A percentile compares a stretch with the other conserved stretches of the same genome.
Conservation (phyloP, 2,888 invertebrate species). For the Cistogaster globosa region DNA sequence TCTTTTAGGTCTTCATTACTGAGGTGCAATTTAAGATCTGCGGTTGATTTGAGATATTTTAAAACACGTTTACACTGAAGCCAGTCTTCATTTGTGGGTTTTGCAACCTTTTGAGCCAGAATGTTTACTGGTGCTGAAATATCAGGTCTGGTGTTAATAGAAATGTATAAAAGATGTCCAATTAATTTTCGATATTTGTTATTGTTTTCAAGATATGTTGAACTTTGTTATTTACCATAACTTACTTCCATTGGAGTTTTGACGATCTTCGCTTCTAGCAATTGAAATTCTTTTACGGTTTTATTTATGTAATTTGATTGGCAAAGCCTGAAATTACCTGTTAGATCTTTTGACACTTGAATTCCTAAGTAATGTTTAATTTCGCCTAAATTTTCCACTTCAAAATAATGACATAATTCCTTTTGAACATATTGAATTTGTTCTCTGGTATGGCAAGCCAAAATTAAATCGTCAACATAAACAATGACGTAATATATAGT, state of each 20-base stretch:
- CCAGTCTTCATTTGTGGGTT: conserved; percentile 75
- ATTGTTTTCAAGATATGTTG: conserved; percentile 23
- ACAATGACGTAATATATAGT: background rate
- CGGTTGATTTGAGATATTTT: conserved; percentile 23
- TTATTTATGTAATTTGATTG: conserved; percentile 48
- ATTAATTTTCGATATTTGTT: conserved; percentile 52
- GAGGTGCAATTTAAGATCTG: background rate
- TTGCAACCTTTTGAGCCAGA: conserved; percentile 72
- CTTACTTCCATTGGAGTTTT: conserved; percentile 53
- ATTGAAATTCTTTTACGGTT: conserved; percentile 57
- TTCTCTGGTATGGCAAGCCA: background rate
- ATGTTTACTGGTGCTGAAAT: conserved; percentile 31
- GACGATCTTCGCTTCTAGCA: conserved; percentile 60
- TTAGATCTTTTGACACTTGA: background rate
- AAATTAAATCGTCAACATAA: conserved; percentile 4
- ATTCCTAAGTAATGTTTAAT: conserved; percentile 35
- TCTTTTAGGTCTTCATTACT: background rate
- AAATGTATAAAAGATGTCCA: conserved; percentile 51
- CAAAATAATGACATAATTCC: conserved; percentile 38
- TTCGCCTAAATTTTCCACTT: conserved; percentile 51
- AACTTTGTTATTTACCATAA: conserved; percentile 44
- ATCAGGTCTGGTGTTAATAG: conserved; percentile 56
- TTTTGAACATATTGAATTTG: conserved; percentile 34
- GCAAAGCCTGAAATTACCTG: background rate
- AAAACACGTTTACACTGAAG: conserved; percentile 64